Evolutionary conservation across 2,113 vertebrate species (phyloP), one percentile per base, ranked within the genome.

Genomic region (Glareola pratincola): DNA sequence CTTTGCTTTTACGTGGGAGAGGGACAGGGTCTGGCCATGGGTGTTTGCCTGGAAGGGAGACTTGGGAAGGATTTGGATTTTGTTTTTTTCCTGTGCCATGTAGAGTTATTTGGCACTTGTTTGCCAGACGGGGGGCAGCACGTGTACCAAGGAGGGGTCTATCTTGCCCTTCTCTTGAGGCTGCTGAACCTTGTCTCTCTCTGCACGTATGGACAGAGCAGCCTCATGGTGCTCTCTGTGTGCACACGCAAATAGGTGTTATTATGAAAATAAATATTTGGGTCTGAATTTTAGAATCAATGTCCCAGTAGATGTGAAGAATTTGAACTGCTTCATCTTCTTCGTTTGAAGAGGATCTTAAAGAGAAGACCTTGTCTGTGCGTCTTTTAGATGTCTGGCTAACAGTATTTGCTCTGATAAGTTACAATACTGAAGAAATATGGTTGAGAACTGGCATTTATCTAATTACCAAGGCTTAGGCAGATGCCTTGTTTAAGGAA

Each of bases 161-260:
- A 32, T 19, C 50, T 60, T 88, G n/a, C 14, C 36, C 19, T n/a
- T 54, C 30, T 50, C 48, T 67, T 16, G 34, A n/a, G 73, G 26
- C 17, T 20, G 6, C 27, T 6, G 36, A 76, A 60, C 19, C 7
- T 50, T 1, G 0, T 59, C 13, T 64, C 14, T 85, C 51, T 74
- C 54, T 68, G 16, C 4, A 6, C 8, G 4, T 29, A 12, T 1
- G 23, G 32, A 32, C 5, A 68, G 36, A 88, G 36, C 17, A 73
- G 23, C 54, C 17, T 59, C 17, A 1, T 37, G 27, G 29, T 43
- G 34, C 14, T 81, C 8, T 80, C 29, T 43, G n/a, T 30, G 54
- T 39, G 18, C 24, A 48, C 14, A 20, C 18, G 18, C 20, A 68
- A 54, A 39, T 37, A 24, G 0, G 0, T 41, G 29, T 20, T 36